A percentile compares a stretch with the other conserved stretches of the same genome.
These are phyloP conservation scores for Chionoecetes opilio DNA, from an alignment of 1,140 invertebrate species.

Conservation along the genomic window DNA sequence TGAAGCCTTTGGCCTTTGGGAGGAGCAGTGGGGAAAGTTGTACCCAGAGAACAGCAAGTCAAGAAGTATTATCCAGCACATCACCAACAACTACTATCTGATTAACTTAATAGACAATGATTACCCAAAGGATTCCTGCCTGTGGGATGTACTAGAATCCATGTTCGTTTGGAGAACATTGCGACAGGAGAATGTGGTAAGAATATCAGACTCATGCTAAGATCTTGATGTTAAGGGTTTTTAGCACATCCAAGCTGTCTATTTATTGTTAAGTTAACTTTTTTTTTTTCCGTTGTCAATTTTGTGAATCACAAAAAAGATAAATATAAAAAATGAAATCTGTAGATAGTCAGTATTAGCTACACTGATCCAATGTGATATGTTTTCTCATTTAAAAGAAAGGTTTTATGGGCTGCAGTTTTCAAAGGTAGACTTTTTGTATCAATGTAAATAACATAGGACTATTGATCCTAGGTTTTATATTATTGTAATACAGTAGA, in stretches of 20 bases:
- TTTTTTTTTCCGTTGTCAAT: no score
- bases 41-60: conserved; percentile 85
- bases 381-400: no score
- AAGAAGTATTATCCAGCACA: conserved; percentile 84
- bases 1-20: conserved; percentile 87
- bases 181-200: conserved; percentile 60
- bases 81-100: conserved; percentile 86
- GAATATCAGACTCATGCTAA: background rate
- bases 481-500: no score
- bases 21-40: conserved; percentile 86
- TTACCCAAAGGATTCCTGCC: conserved; percentile 85
- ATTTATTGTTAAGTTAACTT: no score
- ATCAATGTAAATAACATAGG: no score
- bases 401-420: no score
- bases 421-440: no score
- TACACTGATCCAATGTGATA: no score
- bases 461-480: no score
- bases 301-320: no score
- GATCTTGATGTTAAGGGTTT: background rate
- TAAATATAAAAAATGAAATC: no score
- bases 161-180: conserved; percentile 82
- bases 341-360: no score
- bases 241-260: background rate
- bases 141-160: conserved; percentile 84
- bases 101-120: conserved; percentile 88